Evolutionary conservation across 2,888 invertebrate genomes (phyloP), one percentile per base, ranked within the genome.

Genomic region (Lasioglossum villosulum): DNA sequence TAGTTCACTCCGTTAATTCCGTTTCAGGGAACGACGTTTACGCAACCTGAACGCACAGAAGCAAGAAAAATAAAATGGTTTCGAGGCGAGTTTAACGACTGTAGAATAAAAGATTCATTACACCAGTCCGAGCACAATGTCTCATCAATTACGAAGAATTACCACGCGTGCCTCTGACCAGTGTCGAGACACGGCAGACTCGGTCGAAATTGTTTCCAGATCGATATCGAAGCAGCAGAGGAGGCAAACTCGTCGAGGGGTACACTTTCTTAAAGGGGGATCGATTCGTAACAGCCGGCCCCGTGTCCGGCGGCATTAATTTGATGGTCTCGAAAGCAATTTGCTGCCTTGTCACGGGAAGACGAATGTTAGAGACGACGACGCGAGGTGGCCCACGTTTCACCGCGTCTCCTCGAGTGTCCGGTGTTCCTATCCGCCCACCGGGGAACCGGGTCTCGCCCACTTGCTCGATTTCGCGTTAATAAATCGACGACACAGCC

Each of bases 311-410:
- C 73, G 77, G 76, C 86, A 90, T 91, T 87, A 90, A 90, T 91
- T 91, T 86, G 90, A 90, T 78, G 86, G 80, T 88, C 90, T 91
- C 90, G 85, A 90, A 90, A 91, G 91, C 90, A 90, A 90, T 90
- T 90, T 90, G 90, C 90, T 91, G 91, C 86, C 90, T 91, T 90
- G 90, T 90, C 90, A 90, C 72, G 75, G 70, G 88, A 90, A 90
- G 90, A 90, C 88, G 86, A 90, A 90, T 91, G 91, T 87, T 86
- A 73, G 78, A 79, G 87, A 88, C 85, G 86, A 90, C 74, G 86
- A 90, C 70, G 48, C 48, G 23, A 23, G 23, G 72, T 23, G 59
- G 56, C 45, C 63, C 75, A 82, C 83, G 83, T 86, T 80, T 84
- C 72, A 68, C 78, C 74, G 75, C 78, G 82, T 74, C 72, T 75